Percentiles rank a stretch among this genome's conserved stretches.
phyloP scores from a whole-genome alignment of 2,888 invertebrate species.

The Oscheius sp. region DNA sequence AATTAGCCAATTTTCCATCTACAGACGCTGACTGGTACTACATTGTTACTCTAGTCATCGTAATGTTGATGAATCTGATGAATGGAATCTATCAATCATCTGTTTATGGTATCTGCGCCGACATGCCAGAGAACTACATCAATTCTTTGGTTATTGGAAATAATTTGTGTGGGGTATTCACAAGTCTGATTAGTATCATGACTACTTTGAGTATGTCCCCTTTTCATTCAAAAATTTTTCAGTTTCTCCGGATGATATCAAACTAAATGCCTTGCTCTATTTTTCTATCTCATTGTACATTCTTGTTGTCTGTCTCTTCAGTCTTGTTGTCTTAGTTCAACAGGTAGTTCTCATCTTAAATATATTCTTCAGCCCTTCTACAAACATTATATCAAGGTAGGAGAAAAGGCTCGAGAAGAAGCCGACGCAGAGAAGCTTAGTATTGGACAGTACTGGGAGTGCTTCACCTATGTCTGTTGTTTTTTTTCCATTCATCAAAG shows the following conservation, averaged over 20 bases:
- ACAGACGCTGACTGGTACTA: slow-evolving; percentile 72
- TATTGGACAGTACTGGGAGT: slow-evolving; percentile 46
- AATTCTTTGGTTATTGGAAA: slow-evolving; percentile 85
- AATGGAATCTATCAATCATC: slow-evolving; percentile 92
- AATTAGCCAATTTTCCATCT: slow-evolving; percentile 7
- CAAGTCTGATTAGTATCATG: slow-evolving; percentile 65
- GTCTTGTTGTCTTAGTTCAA: slow-evolving; percentile 90
- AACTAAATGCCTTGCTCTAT: slow-evolving; percentile 88
- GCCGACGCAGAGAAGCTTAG: slow-evolving; percentile 44
- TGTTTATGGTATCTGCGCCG: slow-evolving; percentile 94
- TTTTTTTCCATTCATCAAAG: background rate
- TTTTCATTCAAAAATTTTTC: slow-evolving; percentile 10
- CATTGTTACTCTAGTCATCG: slow-evolving; percentile 72
- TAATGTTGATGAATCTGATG: slow-evolving; percentile 77
- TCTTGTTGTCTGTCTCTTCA: slow-evolving; percentile 89
- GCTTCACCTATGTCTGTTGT: slow-evolving; percentile 39
- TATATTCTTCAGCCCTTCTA: slow-evolving; percentile 54
- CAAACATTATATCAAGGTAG: slow-evolving; percentile 41
- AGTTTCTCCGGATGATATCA: slow-evolving; percentile 55
- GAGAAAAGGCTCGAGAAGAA: slow-evolving; percentile 38
- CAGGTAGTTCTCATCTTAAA: slow-evolving; percentile 78
- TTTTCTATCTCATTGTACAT: slow-evolving; percentile 93
- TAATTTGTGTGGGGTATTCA: slow-evolving; percentile 70
- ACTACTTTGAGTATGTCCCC: slow-evolving; percentile 58
- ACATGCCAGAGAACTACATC: slow-evolving; percentile 83